Conservation (phyloP, 2,797 vertebrate genomes). For the Phrynocephalus vlangalii region DNA sequence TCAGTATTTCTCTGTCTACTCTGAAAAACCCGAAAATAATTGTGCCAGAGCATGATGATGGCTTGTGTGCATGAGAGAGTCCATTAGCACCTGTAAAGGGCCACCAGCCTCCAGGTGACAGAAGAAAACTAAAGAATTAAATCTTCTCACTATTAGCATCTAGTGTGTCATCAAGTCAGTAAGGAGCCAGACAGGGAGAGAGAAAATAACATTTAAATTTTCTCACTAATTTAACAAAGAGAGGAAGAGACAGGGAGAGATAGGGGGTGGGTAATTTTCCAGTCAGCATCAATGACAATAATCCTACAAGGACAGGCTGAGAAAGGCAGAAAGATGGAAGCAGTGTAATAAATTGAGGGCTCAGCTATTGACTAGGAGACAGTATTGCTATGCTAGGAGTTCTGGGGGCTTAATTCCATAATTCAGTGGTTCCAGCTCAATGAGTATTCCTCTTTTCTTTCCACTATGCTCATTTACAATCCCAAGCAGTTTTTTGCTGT, state of each 20-base stretch:
- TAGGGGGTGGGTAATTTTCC: constrained; percentile 64
- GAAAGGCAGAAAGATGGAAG: constrained; percentile 49
- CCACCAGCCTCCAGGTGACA: constrained; percentile 31
- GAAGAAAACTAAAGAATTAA: constrained; percentile 63
- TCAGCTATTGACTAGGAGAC: constrained; percentile 41
- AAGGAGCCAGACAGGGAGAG: constrained; percentile 32
- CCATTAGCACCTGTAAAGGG: constrained; percentile 56
- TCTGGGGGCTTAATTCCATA: constrained; percentile 68
- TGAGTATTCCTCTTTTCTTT: constrained; percentile 60
- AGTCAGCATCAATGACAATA: constrained; percentile 33
- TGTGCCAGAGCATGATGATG: constrained; percentile 37
- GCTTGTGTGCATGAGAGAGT: constrained; percentile 26
- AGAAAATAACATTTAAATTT: constrained; percentile 68
- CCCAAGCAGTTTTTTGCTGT: constrained; percentile 70
- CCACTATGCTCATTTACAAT: constrained; percentile 69
- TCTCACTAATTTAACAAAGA: constrained; percentile 61
- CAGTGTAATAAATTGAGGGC: constrained; percentile 58
- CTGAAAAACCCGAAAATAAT: constrained; percentile 30
- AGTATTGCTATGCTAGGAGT: constrained; percentile 40
- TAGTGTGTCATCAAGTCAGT: constrained; percentile 42
- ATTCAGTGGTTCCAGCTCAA: constrained; percentile 68
- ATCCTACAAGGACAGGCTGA: constrained; percentile 53
- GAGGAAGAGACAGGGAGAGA: constrained; percentile 39
- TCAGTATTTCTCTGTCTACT: constrained; percentile 20
- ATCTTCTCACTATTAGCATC: constrained; percentile 59